Evolutionary conservation across 35 echinoderm and acorn worm genomes (phyloP).

Genomic region (Ophioderma brevispina): DNA sequence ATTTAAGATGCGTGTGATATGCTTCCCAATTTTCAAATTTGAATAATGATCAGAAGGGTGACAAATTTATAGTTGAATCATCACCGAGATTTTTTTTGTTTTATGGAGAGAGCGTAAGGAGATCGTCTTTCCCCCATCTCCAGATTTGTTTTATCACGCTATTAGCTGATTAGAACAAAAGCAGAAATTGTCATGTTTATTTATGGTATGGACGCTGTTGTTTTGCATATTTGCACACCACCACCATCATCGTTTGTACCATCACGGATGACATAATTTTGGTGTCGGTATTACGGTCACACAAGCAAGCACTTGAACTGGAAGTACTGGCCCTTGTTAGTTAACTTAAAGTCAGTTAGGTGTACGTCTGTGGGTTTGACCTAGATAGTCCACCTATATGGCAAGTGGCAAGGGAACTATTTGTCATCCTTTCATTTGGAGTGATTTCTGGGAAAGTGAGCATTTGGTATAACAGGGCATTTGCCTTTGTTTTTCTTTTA

Average conservation of each 20-base stretch:
- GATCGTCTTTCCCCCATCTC: neutral
- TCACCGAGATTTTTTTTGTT: neutral
- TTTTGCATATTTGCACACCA: neutral
- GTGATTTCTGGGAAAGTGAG: too few relatives aligned
- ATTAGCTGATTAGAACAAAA: neutral
- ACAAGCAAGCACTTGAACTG: neutral
- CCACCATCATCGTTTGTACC: neutral
- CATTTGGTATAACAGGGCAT: too few relatives aligned
- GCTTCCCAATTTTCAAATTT: slow-evolving; percentile 5
- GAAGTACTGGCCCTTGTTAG: too few relatives aligned
- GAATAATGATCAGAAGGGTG: neutral
- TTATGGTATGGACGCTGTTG: neutral
- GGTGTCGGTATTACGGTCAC: neutral
- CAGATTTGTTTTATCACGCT: neutral
- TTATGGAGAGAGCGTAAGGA: neutral
- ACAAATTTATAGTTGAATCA: slow-evolving; percentile 8
- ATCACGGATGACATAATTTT: neutral
- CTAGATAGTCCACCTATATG: too few relatives aligned
- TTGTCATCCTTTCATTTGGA: too few relatives aligned
- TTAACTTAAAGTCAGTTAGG: too few relatives aligned
- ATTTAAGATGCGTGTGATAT: neutral
- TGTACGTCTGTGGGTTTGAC: too few relatives aligned
- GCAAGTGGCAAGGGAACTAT: too few relatives aligned
- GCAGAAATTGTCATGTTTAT: neutral
- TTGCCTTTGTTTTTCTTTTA: too few relatives aligned